These are phyloP conservation scores for Malthinus seriepunctatus DNA, from an alignment of 2,888 invertebrate species.

Conservation along the genomic window DNA sequence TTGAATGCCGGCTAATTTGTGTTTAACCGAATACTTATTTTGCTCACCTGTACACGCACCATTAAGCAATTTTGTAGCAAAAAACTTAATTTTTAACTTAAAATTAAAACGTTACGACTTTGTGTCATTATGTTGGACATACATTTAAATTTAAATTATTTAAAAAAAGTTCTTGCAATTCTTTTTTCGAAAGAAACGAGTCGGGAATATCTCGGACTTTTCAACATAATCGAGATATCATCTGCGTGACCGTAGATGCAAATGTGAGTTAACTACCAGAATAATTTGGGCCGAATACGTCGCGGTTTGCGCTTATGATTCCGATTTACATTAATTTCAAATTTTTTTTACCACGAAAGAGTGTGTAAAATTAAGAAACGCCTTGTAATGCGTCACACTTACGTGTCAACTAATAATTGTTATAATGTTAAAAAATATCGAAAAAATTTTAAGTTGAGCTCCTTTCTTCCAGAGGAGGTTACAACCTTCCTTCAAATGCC, in stretches of 20 bases:
- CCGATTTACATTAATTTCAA: constrained; percentile 57
- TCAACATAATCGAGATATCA: constrained; percentile 16
- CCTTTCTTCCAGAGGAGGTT: background rate
- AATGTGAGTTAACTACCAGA: constrained; percentile 54
- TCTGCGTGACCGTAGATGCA: constrained; percentile 54
- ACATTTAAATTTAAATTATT: too few species aligned
- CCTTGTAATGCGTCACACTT: constrained; percentile 17
- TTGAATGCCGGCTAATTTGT: constrained; percentile 32
- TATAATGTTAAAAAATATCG: background rate
- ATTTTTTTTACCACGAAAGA: constrained; percentile 50
- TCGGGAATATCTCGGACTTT: too few species aligned
- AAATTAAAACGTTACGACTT: too few species aligned
- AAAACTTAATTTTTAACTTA: too few species aligned
- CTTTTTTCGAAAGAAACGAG: too few species aligned
- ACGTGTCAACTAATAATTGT: background rate
- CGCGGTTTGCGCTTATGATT: constrained; percentile 57
- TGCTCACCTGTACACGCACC: constrained; percentile 18
- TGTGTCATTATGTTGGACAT: too few species aligned
- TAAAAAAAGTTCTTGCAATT: too few species aligned
- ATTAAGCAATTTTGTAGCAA: background rate
- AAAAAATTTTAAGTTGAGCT: background rate
- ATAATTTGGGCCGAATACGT: constrained; percentile 56
- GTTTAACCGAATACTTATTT: constrained; percentile 29
- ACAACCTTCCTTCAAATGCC: background rate
- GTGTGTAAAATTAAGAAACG: constrained; percentile 34